These are phyloP conservation scores for Hyles lineata DNA, from an alignment of 2,888 invertebrate genomes.

Conservation along the genomic window DNA sequence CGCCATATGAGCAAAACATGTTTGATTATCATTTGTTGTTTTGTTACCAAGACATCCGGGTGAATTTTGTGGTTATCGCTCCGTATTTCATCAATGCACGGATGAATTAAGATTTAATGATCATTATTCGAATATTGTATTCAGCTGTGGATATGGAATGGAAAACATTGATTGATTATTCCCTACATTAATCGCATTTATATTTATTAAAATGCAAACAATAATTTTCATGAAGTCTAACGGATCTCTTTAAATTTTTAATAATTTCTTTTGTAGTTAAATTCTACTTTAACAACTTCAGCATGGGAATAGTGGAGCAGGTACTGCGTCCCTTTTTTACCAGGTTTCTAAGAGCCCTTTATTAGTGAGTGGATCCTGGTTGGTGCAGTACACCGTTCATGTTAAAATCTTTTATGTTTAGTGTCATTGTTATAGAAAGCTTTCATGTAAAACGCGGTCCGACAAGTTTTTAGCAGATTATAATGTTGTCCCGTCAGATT, in stretches of 20 bases:
- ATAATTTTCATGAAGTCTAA: background rate
- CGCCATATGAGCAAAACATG: slow-evolving; percentile 74
- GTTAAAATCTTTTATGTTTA: slow-evolving; percentile 32
- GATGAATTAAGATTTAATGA: slow-evolving; percentile 38
- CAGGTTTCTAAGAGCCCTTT: slow-evolving; percentile 16
- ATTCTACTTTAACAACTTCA: background rate
- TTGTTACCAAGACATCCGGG: slow-evolving; percentile 79
- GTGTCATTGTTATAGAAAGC: slow-evolving; percentile 34
- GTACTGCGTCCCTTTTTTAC: slow-evolving; percentile 35
- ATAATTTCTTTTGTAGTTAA: background rate
- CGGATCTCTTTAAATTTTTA: background rate
- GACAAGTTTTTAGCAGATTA: background rate
- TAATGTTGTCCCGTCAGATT: background rate
- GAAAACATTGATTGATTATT: slow-evolving; percentile 53
- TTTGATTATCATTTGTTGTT: slow-evolving; percentile 80
- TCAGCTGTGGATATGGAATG: slow-evolving; percentile 44
- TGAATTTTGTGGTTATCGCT: slow-evolving; percentile 58
- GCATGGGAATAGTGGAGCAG: slow-evolving; percentile 24
- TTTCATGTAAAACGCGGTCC: slow-evolving; percentile 9
- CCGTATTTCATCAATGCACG: slow-evolving; percentile 50
- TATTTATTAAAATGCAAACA: background rate
- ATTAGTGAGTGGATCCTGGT: slow-evolving; percentile 21
- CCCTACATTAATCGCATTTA: background rate
- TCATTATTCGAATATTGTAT: slow-evolving; percentile 33
- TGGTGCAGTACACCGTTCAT: slow-evolving; percentile 17